These are phyloP conservation scores for Himalopsyche japonica DNA, from an alignment of 2,888 invertebrate genomes.

Conservation along the genomic window DNA sequence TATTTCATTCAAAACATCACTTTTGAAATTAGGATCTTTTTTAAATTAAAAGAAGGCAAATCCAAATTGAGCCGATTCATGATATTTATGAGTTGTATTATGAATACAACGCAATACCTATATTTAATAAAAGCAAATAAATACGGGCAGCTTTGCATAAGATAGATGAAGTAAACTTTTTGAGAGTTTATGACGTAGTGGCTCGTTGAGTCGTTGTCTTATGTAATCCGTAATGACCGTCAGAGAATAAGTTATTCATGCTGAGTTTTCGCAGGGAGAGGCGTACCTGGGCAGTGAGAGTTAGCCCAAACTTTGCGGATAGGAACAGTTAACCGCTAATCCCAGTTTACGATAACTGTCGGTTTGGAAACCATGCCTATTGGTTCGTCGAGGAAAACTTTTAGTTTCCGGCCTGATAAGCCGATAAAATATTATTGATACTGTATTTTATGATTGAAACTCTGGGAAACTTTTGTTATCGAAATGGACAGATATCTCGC, in stretches of 20 bases:
- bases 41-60: too few species aligned
- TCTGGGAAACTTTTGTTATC: neutral
- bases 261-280: neutral
- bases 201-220: neutral
- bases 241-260: slow-evolving; percentile 17
- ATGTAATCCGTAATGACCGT: neutral
- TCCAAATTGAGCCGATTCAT: too few species aligned
- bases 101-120: too few species aligned
- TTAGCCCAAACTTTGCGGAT: neutral
- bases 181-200: neutral
- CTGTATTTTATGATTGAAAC: neutral
- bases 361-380: neutral
- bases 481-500: neutral
- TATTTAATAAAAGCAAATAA: too few species aligned
- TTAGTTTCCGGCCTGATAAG: neutral
- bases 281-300: neutral
- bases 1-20: too few species aligned
- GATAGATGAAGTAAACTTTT: neutral
- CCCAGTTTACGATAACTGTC: neutral
- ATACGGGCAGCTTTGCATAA: neutral
- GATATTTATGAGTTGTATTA: neutral
- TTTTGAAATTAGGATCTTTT: too few species aligned
- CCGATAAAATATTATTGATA: neutral
- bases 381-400: neutral
- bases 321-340: neutral